Evolutionary conservation across 2,888 invertebrate species (phyloP).

Genomic region (Eurytoma adleriae): DNA sequence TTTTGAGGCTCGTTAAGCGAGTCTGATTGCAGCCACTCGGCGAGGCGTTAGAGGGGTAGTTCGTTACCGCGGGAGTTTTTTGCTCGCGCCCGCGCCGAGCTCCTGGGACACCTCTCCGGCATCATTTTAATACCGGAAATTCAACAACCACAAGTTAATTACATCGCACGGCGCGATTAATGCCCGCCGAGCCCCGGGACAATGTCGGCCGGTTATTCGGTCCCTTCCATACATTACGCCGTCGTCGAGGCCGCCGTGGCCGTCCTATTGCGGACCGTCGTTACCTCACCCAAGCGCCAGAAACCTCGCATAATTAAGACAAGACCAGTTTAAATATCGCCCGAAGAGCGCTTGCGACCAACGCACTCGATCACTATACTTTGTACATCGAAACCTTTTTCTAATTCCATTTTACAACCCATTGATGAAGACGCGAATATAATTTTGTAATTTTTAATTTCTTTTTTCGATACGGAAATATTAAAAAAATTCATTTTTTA

Average conservation of each 20-base stretch:
- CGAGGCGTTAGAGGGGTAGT: neutral
- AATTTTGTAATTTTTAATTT: too few species aligned
- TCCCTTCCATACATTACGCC: conserved; percentile 66
- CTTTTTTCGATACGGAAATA: too few species aligned
- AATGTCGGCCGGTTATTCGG: conserved; percentile 65
- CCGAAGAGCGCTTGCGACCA: neutral
- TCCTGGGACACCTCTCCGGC: neutral
- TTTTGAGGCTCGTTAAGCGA: neutral
- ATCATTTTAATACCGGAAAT: conserved; percentile 65
- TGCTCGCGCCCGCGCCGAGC: neutral
- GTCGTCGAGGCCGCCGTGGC: conserved; percentile 24
- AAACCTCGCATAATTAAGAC: conserved; percentile 46
- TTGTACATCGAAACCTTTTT: neutral
- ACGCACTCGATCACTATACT: neutral
- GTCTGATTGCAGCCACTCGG: neutral
- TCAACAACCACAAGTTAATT: conserved; percentile 69
- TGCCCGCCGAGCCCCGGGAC: conserved; percentile 54
- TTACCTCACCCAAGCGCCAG: conserved; percentile 7
- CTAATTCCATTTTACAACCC: too few species aligned
- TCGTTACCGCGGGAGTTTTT: neutral
- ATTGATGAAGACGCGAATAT: too few species aligned
- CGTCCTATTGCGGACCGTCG: conserved; percentile 34
- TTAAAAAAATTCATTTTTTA: too few species aligned
- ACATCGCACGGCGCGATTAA: conserved; percentile 67
- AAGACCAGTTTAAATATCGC: conserved; percentile 32